These are phyloP conservation scores for Psittacula derbiana DNA, from an alignment of 2,797 vertebrate species.

Conservation along the genomic window DNA sequence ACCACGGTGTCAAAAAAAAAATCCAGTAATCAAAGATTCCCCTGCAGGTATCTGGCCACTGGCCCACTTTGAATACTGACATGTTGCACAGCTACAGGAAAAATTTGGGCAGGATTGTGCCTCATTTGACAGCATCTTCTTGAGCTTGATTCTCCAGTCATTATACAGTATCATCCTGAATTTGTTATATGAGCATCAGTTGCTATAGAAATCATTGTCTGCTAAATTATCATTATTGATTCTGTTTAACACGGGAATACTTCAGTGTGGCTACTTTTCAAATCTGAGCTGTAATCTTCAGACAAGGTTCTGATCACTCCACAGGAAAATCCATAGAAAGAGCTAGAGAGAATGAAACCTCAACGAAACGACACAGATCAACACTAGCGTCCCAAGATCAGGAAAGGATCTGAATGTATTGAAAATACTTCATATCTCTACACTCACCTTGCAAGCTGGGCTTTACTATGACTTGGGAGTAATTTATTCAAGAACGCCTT, in stretches of 20 bases:
- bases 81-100: neutral
- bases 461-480: neutral
- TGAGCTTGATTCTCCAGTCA: neutral
- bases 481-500: neutral
- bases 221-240: conserved; percentile 25
- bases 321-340: neutral
- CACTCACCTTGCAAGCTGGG: neutral
- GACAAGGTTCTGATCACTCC: neutral
- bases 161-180: neutral
- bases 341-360: neutral
- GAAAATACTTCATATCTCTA: neutral
- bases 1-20: neutral
- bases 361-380: neutral
- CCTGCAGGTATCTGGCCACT: neutral
- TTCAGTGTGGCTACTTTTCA: neutral
- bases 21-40: neutral
- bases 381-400: neutral
- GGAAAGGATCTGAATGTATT: neutral
- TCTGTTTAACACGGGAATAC: neutral
- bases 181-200: neutral
- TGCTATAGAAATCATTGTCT: conserved; percentile 48
- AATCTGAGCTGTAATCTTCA: neutral
- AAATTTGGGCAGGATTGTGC: neutral
- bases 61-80: neutral
- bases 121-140: neutral